A percentile compares a stretch with the other conserved stretches of the same genome.
Evolutionary conservation across 2,113 vertebrate genomes (phyloP).

Genomic region (Cyanoderma ruficeps): DNA sequence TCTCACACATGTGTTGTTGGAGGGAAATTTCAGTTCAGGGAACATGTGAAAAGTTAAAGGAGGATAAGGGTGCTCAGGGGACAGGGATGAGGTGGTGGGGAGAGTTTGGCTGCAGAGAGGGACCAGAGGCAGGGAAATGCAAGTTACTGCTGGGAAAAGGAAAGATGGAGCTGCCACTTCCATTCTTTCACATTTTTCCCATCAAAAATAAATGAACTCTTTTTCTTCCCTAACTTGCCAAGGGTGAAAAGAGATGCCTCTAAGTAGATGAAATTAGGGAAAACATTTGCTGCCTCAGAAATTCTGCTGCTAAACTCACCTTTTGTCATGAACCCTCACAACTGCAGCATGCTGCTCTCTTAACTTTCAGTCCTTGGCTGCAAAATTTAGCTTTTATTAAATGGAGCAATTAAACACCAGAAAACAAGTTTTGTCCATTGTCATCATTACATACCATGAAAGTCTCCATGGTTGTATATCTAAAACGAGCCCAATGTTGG

Average conservation of each 20-base stretch:
- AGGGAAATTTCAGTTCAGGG: constrained; percentile 13
- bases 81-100: background rate
- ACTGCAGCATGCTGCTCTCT: background rate
- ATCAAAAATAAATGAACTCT: background rate
- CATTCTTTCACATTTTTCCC: background rate
- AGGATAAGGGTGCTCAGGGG: background rate
- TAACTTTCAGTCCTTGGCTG: background rate
- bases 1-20: background rate
- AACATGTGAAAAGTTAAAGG: constrained; percentile 33
- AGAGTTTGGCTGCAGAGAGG: background rate
- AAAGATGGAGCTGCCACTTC: background rate
- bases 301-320: background rate
- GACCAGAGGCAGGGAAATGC: background rate
- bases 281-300: background rate
- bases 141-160: background rate
- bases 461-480: fast-evolving
- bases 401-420: background rate
- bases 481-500: background rate
- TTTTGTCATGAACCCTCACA: background rate
- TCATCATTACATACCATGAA: background rate
- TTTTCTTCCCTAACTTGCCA: background rate
- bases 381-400: background rate
- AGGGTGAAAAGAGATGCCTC: background rate
- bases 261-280: background rate
- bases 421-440: background rate